phyloP scores from a whole-genome alignment of 1,140 invertebrate genomes.

The Monochamus saltuarius region DNA sequence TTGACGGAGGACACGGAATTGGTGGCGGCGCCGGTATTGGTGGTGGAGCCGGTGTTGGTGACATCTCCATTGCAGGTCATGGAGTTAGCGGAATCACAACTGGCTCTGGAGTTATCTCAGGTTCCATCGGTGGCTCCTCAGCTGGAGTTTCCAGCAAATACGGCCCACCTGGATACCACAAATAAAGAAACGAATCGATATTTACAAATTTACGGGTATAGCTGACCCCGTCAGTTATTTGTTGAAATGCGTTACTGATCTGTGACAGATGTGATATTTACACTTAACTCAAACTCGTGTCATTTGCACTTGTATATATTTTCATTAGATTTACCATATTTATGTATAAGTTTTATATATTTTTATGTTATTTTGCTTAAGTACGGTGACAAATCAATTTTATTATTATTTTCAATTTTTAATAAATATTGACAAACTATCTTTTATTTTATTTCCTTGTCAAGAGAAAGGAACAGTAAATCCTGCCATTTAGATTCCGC shows the following conservation, averaged over 20 bases:
- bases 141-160: slow-evolving; percentile 23
- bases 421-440: too few relatives aligned
- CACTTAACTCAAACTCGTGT: not conserved
- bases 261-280: slow-evolving; percentile 14
- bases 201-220: slow-evolving; percentile 5
- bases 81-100: slow-evolving; percentile 8
- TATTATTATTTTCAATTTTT: not conserved
- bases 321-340: slow-evolving; percentile 5
- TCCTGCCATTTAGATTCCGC: too few relatives aligned
- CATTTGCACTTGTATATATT: slow-evolving; percentile 10
- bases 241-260: slow-evolving; percentile 16
- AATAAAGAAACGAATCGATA: slow-evolving; percentile 15
- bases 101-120: slow-evolving; percentile 4
- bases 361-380: not conserved
- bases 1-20: slow-evolving; percentile 5
- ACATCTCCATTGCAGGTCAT: slow-evolving; percentile 7
- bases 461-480: too few relatives aligned
- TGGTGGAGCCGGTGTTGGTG: slow-evolving; percentile 1
- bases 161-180: slow-evolving; percentile 32
- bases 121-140: slow-evolving; percentile 18
- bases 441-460: too few relatives aligned
- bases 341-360: slow-evolving; percentile 5
- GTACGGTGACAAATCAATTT: slow-evolving; percentile 16
- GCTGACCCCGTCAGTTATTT: slow-evolving; percentile 2
- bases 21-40: slow-evolving; percentile 1